Percentiles rank a stretch among this genome's conserved stretches.
phyloP scores from a whole-genome alignment of 2,113 vertebrate genomes.

The Bubo blakistoni region DNA sequence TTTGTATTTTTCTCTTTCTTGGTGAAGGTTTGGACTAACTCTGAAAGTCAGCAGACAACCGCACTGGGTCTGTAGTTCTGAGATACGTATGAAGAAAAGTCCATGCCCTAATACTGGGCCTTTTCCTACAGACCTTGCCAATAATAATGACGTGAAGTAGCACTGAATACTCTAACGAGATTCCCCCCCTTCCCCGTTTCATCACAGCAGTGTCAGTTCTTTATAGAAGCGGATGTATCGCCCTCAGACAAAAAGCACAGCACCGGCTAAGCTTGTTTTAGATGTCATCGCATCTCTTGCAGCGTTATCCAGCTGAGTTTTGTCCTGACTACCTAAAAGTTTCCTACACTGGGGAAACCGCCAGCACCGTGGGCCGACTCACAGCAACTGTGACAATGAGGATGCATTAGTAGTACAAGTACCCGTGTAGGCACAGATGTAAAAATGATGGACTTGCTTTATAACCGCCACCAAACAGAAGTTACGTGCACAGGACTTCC shows the following conservation, averaged over 20 bases:
- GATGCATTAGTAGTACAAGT: background rate
- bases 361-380: too few relatives aligned
- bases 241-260: background rate
- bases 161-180: background rate
- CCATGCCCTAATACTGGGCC: background rate
- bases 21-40: background rate
- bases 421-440: background rate
- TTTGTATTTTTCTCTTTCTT: background rate
- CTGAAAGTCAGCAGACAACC: background rate
- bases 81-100: background rate
- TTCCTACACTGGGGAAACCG: background rate
- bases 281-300: background rate
- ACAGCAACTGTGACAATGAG: accelerated
- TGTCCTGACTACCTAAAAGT: background rate
- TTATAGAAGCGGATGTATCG: background rate
- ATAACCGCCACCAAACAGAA: background rate
- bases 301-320: background rate
- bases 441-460: background rate
- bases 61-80: background rate
- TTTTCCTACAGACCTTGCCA: background rate
- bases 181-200: background rate
- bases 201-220: background rate
- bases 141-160: background rate
- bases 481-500: accelerated
- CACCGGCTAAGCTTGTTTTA: too few relatives aligned